Evolutionary conservation across 2,888 invertebrate genomes (phyloP), one percentile per base, ranked within the genome.

Genomic region (Xanthorhoe designata): DNA sequence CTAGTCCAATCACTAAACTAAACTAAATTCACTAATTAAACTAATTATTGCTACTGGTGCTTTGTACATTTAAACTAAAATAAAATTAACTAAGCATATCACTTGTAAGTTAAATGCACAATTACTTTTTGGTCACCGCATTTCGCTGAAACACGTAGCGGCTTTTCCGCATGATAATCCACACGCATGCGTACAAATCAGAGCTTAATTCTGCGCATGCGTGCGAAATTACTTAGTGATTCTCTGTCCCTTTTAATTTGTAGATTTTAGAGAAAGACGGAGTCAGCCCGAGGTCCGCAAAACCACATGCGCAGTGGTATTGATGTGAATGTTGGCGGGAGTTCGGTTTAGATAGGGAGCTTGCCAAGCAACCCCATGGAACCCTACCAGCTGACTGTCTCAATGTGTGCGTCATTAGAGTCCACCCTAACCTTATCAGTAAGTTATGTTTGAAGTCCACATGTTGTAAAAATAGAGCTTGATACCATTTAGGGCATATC

Each of bases 261-360:
- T 19, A 61, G 42, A n/a, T 50, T 73, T n/a, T 47, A 57, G 78
- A 88, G 75, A 73, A 86, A 82, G 87, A 82, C 54, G 68, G 78
- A 60, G 45, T 64, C 67, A 74, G 54, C 64, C 72, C 73, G 74
- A 78, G 72, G 79, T 74, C 84, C 42, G 18, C 51, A 55, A 51
- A 59, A 51, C 47, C 47, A 88, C 91, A 89, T 93, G 92, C 92
- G 92, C 92, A 87, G 82, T 89, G 85, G 86, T 93, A 93, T 93
- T 90, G 92, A 93, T 86, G 82, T 79, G 86, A 81, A 75, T 74
- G 76, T 83, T 86, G 86, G 89, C 87, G 95, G 94, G 86, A 88
- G 70, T 71, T 75, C 8, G 32, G 32, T 53, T 45, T 19, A 64
- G 68, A 63, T 64, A 64, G 64, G 64, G 51, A 24, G 32, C 53